Percentiles rank a stretch among this genome's conserved stretches.
Conservation (phyloP, 2,888 invertebrate species). For the Nezara viridula region DNA sequence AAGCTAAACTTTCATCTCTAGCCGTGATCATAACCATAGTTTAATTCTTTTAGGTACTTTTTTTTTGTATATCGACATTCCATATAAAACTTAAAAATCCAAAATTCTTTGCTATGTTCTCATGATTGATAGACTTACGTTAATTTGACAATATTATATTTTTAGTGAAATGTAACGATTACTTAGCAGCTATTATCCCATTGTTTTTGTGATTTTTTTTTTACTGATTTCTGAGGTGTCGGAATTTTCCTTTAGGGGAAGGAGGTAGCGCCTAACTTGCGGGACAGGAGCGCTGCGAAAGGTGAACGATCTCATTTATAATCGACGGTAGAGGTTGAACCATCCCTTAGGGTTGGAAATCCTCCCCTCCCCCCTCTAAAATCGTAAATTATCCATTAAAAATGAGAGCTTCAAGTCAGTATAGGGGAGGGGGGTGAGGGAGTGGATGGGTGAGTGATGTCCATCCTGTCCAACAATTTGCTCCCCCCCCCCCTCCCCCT, state of each 20-base stretch:
- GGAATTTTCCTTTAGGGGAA: not conserved
- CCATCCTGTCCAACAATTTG: not conserved
- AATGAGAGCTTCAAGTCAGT: not conserved
- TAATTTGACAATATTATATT: too few species aligned
- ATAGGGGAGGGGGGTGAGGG: not conserved
- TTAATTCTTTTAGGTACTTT: too few species aligned
- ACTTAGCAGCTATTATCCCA: too few species aligned
- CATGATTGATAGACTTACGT: too few species aligned
- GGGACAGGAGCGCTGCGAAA: not conserved
- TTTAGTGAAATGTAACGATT: too few species aligned
- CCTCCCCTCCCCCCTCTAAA: not conserved
- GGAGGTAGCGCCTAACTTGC: not conserved
- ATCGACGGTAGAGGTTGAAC: not conserved
- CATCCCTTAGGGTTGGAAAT: not conserved
- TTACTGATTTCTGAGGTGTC: not conserved
- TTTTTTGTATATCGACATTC: too few species aligned
- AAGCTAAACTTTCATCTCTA: too few species aligned
- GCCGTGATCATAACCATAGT: too few species aligned
- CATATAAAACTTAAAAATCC: too few species aligned
- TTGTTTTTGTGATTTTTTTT: too few species aligned
- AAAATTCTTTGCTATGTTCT: too few species aligned
- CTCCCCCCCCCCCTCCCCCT: too few species aligned
- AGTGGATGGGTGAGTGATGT: not conserved
- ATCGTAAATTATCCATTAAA: slow-evolving; percentile 11
- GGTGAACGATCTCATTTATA: not conserved